Evolutionary conservation across 1,140 invertebrate species (phyloP).

Genomic region (Oedothorax gibbosus): DNA sequence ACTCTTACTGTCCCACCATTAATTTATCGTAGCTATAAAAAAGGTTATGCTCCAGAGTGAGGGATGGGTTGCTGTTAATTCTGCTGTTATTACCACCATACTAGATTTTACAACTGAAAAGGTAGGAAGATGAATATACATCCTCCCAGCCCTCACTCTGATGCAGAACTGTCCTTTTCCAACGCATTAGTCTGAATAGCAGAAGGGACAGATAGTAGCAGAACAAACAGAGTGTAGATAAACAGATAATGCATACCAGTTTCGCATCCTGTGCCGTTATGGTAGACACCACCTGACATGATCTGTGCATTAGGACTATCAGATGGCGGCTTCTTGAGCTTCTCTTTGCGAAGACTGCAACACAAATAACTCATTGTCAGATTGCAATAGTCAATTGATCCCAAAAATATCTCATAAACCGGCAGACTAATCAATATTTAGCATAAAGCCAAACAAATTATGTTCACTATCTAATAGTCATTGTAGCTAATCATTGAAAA

Average conservation of each 20-base stretch:
- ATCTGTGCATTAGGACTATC: slow-evolving; percentile 56
- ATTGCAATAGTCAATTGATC: neutral
- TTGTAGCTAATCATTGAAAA: too few species aligned
- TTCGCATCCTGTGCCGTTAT: slow-evolving; percentile 58
- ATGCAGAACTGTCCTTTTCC: too few species aligned
- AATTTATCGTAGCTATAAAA: too few species aligned
- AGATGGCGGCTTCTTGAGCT: slow-evolving; percentile 27
- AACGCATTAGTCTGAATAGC: neutral
- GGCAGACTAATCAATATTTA: neutral
- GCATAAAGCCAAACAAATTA: neutral
- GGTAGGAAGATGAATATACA: neutral
- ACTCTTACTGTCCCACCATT: too few species aligned
- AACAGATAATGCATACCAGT: slow-evolving; percentile 30
- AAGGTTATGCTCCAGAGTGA: too few species aligned
- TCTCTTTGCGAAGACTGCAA: slow-evolving; percentile 38
- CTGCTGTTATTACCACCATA: too few species aligned
- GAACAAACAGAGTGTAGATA: neutral
- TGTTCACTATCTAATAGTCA: too few species aligned
- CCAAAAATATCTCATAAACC: neutral
- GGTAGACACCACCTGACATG: slow-evolving; percentile 57
- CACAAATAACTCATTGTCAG: slow-evolving; percentile 52
- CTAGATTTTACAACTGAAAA: neutral
- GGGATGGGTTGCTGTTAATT: too few species aligned
- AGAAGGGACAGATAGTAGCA: neutral
- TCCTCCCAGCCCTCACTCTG: neutral